Evolutionary conservation across 2,888 invertebrate species (phyloP), one percentile per base, ranked within the genome.

Genomic region (Xylophagus ater): DNA sequence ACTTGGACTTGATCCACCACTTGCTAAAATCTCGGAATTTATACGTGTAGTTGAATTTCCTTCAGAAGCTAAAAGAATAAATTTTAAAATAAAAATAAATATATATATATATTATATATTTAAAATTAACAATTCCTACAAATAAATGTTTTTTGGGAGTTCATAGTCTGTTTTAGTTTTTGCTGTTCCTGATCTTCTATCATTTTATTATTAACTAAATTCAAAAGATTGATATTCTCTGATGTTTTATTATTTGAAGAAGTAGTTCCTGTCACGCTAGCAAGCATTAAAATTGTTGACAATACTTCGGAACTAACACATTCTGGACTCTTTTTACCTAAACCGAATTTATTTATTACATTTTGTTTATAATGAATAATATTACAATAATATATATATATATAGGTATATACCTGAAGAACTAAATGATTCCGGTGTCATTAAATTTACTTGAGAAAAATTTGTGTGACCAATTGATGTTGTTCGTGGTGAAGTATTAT

Each of bases 1-100:
- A 53, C 88, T 88, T 4, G 90, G 88, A 59, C 87, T 88, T 43
- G 88, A 88, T 10, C 85, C 85, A n/a, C 81, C 84, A 36, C 86
- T 86, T 2, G 79, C 75, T 48, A 73, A 42, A 36, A 57, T 58
- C 14, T 32, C 38, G 24, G 29, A 21, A 18, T 25, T 36, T 14
- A 15, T 15, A 14, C 6, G 30, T 9, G n/a, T n/a, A n/a, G n/a
- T n/a, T n/a, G n/a, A n/a, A n/a, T n/a, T n/a, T n/a, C n/a, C 24
- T 39, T 39, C 39, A 30, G 21, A 12, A 17, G 18, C 40, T 37
- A 12, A 10, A 28, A 21, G 26, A 12, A 18, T 10, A 18, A 26
- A 15, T 23, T 23, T 23, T 23, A 8, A 23, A 8, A 23, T 34
- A 23, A 23, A 13, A 26, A 18, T 35, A 6, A 30, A 24, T 30